Conservation (phyloP, 2,797 vertebrate genomes). For the Thaleichthys pacificus region DNA sequence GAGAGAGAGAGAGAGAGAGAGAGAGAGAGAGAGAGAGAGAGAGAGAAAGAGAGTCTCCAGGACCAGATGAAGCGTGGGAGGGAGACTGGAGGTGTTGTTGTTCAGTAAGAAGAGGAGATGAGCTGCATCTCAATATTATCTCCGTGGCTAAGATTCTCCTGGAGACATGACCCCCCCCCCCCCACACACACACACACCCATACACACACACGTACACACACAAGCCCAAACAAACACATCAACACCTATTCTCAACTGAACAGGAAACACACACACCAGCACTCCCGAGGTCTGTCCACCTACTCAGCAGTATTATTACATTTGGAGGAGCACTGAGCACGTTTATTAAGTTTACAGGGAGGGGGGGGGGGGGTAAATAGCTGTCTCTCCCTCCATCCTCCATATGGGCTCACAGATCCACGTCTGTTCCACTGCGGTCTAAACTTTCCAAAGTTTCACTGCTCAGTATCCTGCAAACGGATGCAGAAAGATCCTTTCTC, state of each 20-base stretch:
- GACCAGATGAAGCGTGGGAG: constrained; percentile 66
- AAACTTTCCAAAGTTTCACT: too few relatives aligned
- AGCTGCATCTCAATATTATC: constrained; percentile 54
- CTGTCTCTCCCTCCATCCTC: too few relatives aligned
- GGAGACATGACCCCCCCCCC: constrained; percentile 33
- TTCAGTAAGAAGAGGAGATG: constrained; percentile 47
- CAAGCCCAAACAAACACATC: too few relatives aligned
- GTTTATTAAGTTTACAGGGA: constrained; percentile 61
- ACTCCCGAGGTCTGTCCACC: constrained; percentile 48
- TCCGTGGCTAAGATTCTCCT: constrained; percentile 38
- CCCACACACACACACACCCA: too few relatives aligned
- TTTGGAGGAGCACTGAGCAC: constrained; percentile 53
- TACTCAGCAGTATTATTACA: constrained; percentile 50
- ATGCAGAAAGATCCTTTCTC: too few relatives aligned
- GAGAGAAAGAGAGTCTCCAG: constrained; percentile 33
- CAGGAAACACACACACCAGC: background rate
- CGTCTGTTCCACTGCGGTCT: too few relatives aligned
- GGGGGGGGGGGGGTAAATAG: constrained; percentile 2
- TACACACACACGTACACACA: background rate
- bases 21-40: background rate
- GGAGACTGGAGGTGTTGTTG: constrained; percentile 44
- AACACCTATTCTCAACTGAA: too few relatives aligned
- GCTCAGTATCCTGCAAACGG: too few relatives aligned
- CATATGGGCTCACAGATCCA: too few relatives aligned
- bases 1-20: background rate